Percentiles rank a stretch among this genome's conserved stretches.
phyloP scores from a whole-genome alignment of 1,140 invertebrate genomes.

The Anagrus nilaparvatae region DNA sequence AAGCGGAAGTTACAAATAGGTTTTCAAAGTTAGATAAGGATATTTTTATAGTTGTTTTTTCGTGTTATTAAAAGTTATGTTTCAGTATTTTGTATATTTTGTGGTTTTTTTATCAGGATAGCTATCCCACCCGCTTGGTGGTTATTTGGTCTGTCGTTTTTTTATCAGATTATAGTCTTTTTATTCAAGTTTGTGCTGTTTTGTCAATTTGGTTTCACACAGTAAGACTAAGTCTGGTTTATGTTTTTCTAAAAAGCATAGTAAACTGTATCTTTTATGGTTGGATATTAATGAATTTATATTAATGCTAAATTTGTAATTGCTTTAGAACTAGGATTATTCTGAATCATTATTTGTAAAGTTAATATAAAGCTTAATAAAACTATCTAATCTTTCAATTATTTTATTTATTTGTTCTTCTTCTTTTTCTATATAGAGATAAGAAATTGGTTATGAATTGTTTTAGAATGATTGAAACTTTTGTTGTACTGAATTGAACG shows the following conservation, averaged over 20 bases:
- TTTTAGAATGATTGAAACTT: not conserved
- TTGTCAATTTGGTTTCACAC: constrained; percentile 16
- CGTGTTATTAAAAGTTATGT: constrained; percentile 1
- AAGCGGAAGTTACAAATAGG: constrained; percentile 10
- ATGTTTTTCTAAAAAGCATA: constrained; percentile 9
- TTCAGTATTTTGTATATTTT: constrained; percentile 11
- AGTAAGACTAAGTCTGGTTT: constrained; percentile 13
- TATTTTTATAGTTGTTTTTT: constrained; percentile 12
- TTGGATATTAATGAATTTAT: constrained; percentile 16
- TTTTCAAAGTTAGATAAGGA: constrained; percentile 4
- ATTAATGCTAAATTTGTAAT: constrained; percentile 10
- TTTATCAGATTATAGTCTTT: constrained; percentile 14
- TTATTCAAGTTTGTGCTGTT: constrained; percentile 11
- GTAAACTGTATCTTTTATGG: constrained; percentile 6
- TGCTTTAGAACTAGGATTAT: not conserved
- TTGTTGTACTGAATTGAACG: not conserved
- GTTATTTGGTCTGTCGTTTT: constrained; percentile 13
- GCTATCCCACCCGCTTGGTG: constrained; percentile 16
- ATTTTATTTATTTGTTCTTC: not conserved
- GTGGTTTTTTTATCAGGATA: constrained; percentile 15
- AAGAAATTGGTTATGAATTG: not conserved
- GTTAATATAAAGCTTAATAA: not conserved
- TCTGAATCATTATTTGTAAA: not conserved
- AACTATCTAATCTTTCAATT: not conserved
- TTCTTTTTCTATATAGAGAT: not conserved